A percentile compares a stretch with the other conserved stretches of the same genome.
Evolutionary conservation across 1,140 invertebrate species (phyloP).

Genomic region (Drosophila guanche): DNA sequence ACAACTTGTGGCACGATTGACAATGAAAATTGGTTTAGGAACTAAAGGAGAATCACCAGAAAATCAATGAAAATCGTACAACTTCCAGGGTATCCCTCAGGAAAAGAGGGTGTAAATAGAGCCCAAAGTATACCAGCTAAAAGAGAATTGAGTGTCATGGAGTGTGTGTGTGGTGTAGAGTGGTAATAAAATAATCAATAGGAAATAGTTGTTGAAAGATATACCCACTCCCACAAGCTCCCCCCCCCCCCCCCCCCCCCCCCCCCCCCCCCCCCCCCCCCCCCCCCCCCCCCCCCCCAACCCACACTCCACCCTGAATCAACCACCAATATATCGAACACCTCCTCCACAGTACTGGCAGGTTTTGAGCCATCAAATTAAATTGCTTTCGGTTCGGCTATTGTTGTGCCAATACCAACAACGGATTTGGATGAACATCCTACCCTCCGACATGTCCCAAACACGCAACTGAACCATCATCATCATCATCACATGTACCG

Average conservation of each 20-base stretch:
- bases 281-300: no score
- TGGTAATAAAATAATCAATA: constrained; percentile 72
- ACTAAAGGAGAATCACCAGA: constrained; percentile 8
- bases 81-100: neutral
- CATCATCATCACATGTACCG: constrained; percentile 26
- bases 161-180: constrained; percentile 24
- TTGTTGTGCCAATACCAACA: constrained; percentile 71
- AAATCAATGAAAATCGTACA: constrained; percentile 3
- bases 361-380: constrained; percentile 65
- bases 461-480: constrained; percentile 54
- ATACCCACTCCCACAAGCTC: no score
- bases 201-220: constrained; percentile 23
- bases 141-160: neutral
- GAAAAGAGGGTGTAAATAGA: neutral
- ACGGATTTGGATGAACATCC: constrained; percentile 25
- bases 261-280: no score
- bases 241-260: no score
- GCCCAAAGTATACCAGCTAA: neutral
- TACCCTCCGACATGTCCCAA: constrained; percentile 57
- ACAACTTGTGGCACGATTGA: constrained; percentile 76
- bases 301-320: neutral
- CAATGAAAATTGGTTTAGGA: constrained; percentile 39
- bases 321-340: constrained; percentile 11
- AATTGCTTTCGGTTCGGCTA: constrained; percentile 59
- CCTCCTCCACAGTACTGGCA: constrained; percentile 26